These are phyloP conservation scores for Manduca sexta DNA, from an alignment of 1,140 invertebrate species.

Conservation along the genomic window DNA sequence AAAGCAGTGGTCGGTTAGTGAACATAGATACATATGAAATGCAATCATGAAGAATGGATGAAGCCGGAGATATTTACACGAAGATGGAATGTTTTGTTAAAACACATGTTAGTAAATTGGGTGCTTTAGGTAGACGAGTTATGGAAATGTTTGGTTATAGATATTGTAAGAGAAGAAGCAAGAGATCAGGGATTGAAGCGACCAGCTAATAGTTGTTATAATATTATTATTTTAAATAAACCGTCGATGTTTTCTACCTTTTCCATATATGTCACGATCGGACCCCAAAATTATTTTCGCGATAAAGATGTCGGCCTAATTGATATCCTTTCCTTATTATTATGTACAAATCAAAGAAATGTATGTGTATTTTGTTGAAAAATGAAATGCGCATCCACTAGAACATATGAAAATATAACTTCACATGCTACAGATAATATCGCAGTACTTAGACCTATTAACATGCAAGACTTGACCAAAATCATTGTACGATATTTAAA, in stretches of 20 bases:
- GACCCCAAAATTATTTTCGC: too few species aligned
- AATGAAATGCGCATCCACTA: slow-evolving; percentile 69
- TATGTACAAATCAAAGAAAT: slow-evolving; percentile 5
- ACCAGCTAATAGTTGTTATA: too few species aligned
- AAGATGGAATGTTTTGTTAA: too few species aligned
- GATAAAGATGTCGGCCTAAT: neutral
- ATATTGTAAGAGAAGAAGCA: too few species aligned
- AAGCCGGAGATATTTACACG: too few species aligned
- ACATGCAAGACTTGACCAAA: neutral
- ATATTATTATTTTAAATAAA: too few species aligned
- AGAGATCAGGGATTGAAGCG: too few species aligned
- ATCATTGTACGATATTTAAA: slow-evolving; percentile 28
- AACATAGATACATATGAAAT: slow-evolving; percentile 1
- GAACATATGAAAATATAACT: slow-evolving; percentile 7
- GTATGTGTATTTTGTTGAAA: slow-evolving; percentile 16
- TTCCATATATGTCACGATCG: too few species aligned
- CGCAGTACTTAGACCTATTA: slow-evolving; percentile 3
- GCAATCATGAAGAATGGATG: neutral
- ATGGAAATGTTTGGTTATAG: too few species aligned
- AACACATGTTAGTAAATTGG: too few species aligned
- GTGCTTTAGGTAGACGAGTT: too few species aligned
- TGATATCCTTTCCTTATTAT: neutral
- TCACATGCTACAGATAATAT: slow-evolving; percentile 36
- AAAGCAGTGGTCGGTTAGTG: slow-evolving; percentile 29
- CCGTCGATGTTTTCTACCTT: too few species aligned